Conservation (phyloP, 1,140 invertebrate genomes). For the Megathymus violae region DNA sequence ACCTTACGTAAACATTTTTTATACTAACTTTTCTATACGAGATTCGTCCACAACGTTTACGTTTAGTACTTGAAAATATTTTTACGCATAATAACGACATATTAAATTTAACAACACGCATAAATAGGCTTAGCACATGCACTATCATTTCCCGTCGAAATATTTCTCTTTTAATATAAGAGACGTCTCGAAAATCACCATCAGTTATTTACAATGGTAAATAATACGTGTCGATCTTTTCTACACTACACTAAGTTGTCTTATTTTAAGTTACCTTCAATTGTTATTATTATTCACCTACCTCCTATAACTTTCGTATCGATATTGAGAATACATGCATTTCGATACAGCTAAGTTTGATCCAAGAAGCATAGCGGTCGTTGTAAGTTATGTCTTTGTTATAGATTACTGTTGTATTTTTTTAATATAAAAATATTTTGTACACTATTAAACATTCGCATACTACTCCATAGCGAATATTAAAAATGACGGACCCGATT, state of each 20-base stretch:
- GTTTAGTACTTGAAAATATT: slow-evolving; percentile 58
- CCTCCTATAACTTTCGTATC: slow-evolving; percentile 13
- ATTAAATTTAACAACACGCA: slow-evolving; percentile 61
- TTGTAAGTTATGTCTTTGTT: neutral
- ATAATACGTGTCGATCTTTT: neutral
- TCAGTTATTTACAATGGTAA: neutral
- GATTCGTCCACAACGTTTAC: slow-evolving; percentile 45
- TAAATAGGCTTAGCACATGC: slow-evolving; percentile 68
- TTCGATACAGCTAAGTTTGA: slow-evolving; percentile 8
- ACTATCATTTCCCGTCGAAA: slow-evolving; percentile 55
- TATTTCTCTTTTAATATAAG: neutral
- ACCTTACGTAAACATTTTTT: slow-evolving; percentile 40
- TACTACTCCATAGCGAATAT: slow-evolving; percentile 39
- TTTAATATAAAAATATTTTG: slow-evolving; percentile 1
- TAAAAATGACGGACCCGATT: slow-evolving; percentile 68
- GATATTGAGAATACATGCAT: slow-evolving; percentile 50
- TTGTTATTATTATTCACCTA: slow-evolving; percentile 15
- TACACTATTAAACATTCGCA: slow-evolving; percentile 20
- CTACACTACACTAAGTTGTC: neutral
- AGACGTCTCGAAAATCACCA: neutral
- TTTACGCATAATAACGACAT: slow-evolving; percentile 67
- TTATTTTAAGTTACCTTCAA: slow-evolving; percentile 11
- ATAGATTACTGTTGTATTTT: slow-evolving; percentile 9
- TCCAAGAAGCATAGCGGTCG: neutral
- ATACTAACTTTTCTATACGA: slow-evolving; percentile 44